Evolutionary conservation across 2,113 vertebrate species (phyloP), one percentile per base, ranked within the genome.

Genomic region (Megalops atlanticus): DNA sequence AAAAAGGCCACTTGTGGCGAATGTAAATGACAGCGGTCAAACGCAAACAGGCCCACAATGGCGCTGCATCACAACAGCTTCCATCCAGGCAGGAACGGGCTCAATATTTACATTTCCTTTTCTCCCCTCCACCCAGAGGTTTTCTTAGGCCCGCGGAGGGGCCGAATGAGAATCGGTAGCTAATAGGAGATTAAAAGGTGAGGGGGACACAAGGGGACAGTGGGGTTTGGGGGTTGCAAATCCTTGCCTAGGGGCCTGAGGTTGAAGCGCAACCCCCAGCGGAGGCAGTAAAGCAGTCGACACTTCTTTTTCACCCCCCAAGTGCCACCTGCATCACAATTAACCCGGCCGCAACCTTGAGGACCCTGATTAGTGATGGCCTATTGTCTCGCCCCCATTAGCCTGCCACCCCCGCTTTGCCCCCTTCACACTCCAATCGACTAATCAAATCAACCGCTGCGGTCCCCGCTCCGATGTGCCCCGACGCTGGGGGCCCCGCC

Each of bases 301-400:
- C 91, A 86, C 88, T 92, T 91, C 87, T 93, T 91, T 90, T 93
- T 49, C 16, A 6, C 49, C 40, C 41, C 52, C n/a, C 43, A 91
- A 89, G 91, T 92, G 92, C 89, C 87, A 92, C 89, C 88, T 81
- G 90, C 87, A 91, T 92, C 88, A 94, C 90, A 93, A 93, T 94
- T 93, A 92, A 94, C 91, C 93, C 94, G 89, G 87, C 90, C 91
- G 89, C 89, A 92, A 91, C 89, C 92, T 90, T 92, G 89, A 93
- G 87, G 90, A 92, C 89, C 91, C 89, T 93, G 89, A 93, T 93
- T 94, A 92, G 93, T 92, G 89, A 93, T 90, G 89, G 88, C 87
- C 90, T 91, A 89, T 94, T 95, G 90, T 92, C 94, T 94, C 90
- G 91, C 89, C 91, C 84, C 86, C 89, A 92, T 94, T 93, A 93